Base-by-base conservation (phyloP, 2,797 vertebrate genomes). In the Sebastes nivosus region DNA sequence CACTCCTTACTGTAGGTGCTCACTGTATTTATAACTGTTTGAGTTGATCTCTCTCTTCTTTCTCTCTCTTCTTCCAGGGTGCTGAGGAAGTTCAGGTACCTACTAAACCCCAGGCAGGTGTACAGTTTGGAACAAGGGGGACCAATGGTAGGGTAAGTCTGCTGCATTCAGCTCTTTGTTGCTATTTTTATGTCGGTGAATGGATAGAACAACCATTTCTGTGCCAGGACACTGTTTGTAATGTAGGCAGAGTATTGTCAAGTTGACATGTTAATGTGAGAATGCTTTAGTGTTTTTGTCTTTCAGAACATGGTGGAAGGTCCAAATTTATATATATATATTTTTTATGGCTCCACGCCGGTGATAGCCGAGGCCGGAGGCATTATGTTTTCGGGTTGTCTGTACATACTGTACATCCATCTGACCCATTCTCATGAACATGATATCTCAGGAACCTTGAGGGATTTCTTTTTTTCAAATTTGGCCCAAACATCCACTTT, bases 71-170 rank as follows among this genome's bases (percentile, higher is more conserved):
- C 20, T 57, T 79, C 16, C 77, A 99, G 98, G 83, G 97, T 99
- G 8, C 94, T 98, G 82, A 96, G 97, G 89, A 99, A 99, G 93
- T 98, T 99, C 85, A 96, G 97, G 90, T 99, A 99, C 88, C 95
- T 99, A 50, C 95, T 99, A 75, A 99, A 99, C 91, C 98, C 98
- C 16, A 94, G 97, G 88, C 98, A 99, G 91, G 98, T 99, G 87
- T 98, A 98, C 95, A 99, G 95, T 93, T 88, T 99, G 96, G 97
- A 98, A 42, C 95, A 89, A 1, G 97, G 96, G 0, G 98, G 98
- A 1, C 98, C 98, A 0, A 94, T 93, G 8, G 94, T 95, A 1
- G 97, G 98, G 98, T 99, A 95, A 94, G 95, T 93, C 81, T 52
- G 59, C n/a, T 52, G 59, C n/a, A 10, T 16, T 67, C 11, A n/a